Evolutionary conservation across 2,888 invertebrate genomes (phyloP).

Genomic region (Orthosia gracilis): DNA sequence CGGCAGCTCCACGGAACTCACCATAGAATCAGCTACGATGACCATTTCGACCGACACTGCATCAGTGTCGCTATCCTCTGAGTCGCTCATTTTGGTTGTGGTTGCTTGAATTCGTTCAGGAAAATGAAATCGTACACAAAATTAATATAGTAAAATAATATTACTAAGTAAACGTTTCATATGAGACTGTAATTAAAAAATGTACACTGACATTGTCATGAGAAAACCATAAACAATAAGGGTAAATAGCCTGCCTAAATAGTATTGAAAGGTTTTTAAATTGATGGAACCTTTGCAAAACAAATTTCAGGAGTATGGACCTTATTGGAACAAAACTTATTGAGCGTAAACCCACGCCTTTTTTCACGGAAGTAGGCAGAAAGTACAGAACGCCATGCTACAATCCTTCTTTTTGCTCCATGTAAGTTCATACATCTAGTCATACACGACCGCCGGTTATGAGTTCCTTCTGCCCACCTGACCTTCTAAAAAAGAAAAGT

Average conservation of each 20-base stretch:
- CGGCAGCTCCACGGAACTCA: slow-evolving; percentile 79
- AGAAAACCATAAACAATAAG: neutral
- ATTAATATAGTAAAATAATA: slow-evolving; percentile 20
- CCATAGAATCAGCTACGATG: slow-evolving; percentile 63
- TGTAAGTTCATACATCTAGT: too few species aligned
- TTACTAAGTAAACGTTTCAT: slow-evolving; percentile 16
- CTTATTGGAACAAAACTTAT: too few species aligned
- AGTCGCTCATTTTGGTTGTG: slow-evolving; percentile 55
- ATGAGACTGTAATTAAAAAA: slow-evolving; percentile 9
- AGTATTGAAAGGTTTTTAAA: neutral
- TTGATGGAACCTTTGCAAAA: neutral
- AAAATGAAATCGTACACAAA: slow-evolving; percentile 32
- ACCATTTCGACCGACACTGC: slow-evolving; percentile 33
- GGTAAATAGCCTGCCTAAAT: slow-evolving; percentile 14
- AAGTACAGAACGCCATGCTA: too few species aligned
- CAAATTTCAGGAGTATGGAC: neutral
- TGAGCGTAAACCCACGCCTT: too few species aligned
- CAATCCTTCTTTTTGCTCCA: too few species aligned
- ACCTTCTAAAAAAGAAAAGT: neutral
- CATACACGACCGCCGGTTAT: too few species aligned
- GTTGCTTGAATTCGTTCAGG: neutral
- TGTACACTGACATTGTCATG: neutral
- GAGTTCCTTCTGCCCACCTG: too few species aligned
- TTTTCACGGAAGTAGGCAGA: too few species aligned
- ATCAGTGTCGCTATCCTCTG: slow-evolving; percentile 36